Conservation (phyloP, 1,140 invertebrate genomes). For the Homalodisca vitripennis region DNA sequence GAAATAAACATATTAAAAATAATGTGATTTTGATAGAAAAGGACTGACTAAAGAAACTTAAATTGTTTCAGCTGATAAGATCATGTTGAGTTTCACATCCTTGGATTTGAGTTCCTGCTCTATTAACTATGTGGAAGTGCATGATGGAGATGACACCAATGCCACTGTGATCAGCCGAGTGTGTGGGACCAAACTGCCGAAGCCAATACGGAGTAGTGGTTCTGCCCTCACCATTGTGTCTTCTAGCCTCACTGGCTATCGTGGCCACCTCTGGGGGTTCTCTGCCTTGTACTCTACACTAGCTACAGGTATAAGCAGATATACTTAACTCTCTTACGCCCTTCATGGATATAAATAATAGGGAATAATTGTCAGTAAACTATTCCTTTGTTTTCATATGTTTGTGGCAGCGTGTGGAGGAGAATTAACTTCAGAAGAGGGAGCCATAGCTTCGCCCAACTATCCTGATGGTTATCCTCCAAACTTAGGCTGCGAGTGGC, state of each 20-base stretch:
- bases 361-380: neutral
- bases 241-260: neutral
- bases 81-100: slow-evolving; percentile 71
- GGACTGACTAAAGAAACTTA: no score
- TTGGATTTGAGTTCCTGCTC: slow-evolving; percentile 47
- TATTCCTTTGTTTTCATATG: slow-evolving; percentile 2
- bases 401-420: slow-evolving; percentile 67
- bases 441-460: slow-evolving; percentile 69
- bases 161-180: slow-evolving; percentile 54
- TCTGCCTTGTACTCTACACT: neutral
- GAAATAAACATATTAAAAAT: no score
- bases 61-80: slow-evolving; percentile 61
- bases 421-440: slow-evolving; percentile 58
- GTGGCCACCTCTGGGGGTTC: neutral
- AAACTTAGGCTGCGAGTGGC: slow-evolving; percentile 76
- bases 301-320: neutral
- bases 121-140: slow-evolving; percentile 51
- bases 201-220: slow-evolving; percentile 1
- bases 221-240: neutral
- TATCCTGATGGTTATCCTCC: slow-evolving; percentile 79
- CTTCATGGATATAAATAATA: no score
- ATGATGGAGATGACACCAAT: slow-evolving; percentile 62
- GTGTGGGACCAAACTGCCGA: slow-evolving; percentile 50
- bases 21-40: no score
- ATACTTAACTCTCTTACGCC: no score